Base-by-base conservation (phyloP, 2,888 invertebrate species). In the Proisotoma minuta region DNA sequence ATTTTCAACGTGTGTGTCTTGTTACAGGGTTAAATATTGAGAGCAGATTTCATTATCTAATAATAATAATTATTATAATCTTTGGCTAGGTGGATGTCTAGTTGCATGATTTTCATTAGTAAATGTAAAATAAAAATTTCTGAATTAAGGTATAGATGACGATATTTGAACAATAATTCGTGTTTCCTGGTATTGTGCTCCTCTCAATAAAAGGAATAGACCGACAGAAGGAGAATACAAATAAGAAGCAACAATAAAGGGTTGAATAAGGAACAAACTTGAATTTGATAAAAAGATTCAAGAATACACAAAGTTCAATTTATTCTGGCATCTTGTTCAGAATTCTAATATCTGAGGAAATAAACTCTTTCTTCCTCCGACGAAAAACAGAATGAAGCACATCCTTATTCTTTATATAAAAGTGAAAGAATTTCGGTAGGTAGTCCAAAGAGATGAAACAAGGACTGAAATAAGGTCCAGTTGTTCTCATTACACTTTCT, bases 391-490 rank as follows among this genome's bases (percentile, higher is more conserved):
- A n/a, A n/a, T n/a, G 34, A 34, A 34, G 34, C 8, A 34, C n/a
- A n/a, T n/a, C n/a, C n/a, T n/a, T n/a, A n/a, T n/a, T 43, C 43
- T 43, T 43, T 43, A 20, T 43, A 15, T 39, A 12, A 54, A 29
- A 56, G 34, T 39, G 56, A 47, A 40, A 56, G 43, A 56, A 43
- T 56, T 23, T 56, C 56, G 56, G 56, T 39, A 26, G 47, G 34
- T 5, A 18, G 10, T 43, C 20, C n/a, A 24, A 27, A 56, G 43
- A 56, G 56, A 40, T 28, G 39, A 18, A 3, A 54, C 39, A 47
- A 47, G 26, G 49, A 5, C 15, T 43, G 56, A 56, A 56, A 43
- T 43, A n/a, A n/a, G n/a, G n/a, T n/a, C n/a, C n/a, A n/a, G n/a
- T n/a, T n/a, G n/a, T n/a, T n/a, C n/a, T n/a, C n/a, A n/a, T n/a